phyloP scores from a whole-genome alignment of 2,888 invertebrate genomes.

The Leptura quadrifasciata region DNA sequence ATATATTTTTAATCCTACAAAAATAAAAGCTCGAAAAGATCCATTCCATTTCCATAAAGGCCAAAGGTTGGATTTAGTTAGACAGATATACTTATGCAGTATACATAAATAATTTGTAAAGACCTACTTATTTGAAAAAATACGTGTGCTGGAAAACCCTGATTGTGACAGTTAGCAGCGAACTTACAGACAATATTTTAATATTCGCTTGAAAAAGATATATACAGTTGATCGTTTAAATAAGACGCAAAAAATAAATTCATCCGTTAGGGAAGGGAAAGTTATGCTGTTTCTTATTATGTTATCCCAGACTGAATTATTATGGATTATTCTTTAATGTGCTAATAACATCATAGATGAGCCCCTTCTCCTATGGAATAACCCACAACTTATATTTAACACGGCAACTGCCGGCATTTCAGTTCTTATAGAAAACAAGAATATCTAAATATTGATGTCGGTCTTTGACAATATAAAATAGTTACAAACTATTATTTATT shows the following conservation, averaged over 20 bases:
- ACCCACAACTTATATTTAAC: too few relatives aligned
- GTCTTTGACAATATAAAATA: too few relatives aligned
- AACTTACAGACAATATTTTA: not conserved
- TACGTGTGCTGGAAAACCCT: not conserved
- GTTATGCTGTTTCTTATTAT: not conserved
- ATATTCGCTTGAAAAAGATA: not conserved
- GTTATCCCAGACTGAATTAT: not conserved
- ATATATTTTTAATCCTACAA: not conserved
- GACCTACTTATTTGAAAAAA: not conserved
- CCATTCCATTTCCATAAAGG: not conserved
- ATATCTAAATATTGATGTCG: too few relatives aligned
- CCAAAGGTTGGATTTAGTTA: not conserved
- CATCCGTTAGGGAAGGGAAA: not conserved
- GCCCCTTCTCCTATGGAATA: too few relatives aligned
- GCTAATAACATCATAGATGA: too few relatives aligned
- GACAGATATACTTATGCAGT: not conserved
- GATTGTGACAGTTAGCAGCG: not conserved
- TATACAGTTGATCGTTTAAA: not conserved
- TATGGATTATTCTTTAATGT: too few relatives aligned
- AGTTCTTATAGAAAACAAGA: too few relatives aligned
- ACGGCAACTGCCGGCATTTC: too few relatives aligned
- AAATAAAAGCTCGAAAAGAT: not conserved
- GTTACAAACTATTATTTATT: too few relatives aligned
- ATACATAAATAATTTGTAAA: not conserved
- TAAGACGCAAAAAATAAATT: not conserved